phyloP scores from a whole-genome alignment of 2,797 vertebrate genomes.

The Streptopelia turtur region DNA sequence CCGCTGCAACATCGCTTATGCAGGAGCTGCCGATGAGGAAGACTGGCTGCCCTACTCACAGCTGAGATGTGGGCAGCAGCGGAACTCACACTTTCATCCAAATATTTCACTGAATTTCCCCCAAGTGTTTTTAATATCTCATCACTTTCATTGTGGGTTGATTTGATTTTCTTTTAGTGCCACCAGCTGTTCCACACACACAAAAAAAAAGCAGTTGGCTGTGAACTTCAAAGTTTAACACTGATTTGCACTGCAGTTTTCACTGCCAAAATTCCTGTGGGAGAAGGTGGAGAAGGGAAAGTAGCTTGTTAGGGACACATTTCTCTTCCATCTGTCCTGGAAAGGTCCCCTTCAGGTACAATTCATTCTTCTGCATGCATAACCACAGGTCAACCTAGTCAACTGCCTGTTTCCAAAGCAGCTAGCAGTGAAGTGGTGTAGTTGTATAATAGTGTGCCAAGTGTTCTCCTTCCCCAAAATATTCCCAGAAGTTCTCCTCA shows the following conservation, averaged over 20 bases:
- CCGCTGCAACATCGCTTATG: accelerated
- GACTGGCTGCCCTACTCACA: background rate
- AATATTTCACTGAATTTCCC: background rate
- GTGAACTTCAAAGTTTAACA: background rate
- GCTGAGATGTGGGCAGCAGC: background rate
- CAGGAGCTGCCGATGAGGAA: background rate
- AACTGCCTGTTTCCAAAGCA: background rate
- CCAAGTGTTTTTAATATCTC: background rate
- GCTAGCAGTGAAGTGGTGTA: background rate
- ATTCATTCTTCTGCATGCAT: background rate
- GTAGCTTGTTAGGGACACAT: background rate
- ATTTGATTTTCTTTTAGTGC: background rate
- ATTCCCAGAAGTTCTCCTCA: accelerated
- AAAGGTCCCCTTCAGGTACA: background rate
- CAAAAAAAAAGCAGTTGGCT: background rate
- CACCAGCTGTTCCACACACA: background rate
- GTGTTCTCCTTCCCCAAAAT: background rate
- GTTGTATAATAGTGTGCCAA: background rate
- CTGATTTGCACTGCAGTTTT: background rate
- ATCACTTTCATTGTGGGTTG: background rate
- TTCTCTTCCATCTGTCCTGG: background rate
- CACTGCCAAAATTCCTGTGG: background rate
- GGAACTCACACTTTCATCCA: background rate
- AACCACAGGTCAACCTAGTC: background rate
- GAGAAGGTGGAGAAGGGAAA: background rate